Evolutionary conservation across 92 coral and sea anemone genomes (phyloP), one percentile per base, ranked within the genome.

Genomic region (Siderastrea radians): DNA sequence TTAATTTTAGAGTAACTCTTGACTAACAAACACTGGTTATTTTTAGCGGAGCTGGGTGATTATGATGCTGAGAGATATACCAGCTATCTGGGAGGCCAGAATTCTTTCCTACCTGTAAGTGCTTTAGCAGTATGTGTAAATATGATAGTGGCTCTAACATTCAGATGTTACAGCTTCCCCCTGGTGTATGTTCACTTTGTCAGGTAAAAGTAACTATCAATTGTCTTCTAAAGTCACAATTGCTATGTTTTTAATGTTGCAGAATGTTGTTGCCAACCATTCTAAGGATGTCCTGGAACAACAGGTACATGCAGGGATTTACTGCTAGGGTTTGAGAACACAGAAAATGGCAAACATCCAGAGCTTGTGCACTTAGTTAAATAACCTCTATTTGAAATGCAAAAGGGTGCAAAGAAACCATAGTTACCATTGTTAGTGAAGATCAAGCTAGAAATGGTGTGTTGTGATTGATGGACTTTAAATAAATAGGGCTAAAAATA

Each of bases 31-130:
- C 47, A 46, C 11, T 55, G 66, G 44, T 80, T 55, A 48, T 84
- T 80, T 60, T 17, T 78, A 98, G 99, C 96, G 73, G 99, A 98
- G 68, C 85, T 96, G 82, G 99, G 99, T 49, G 98, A 95, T 75
- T 91, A 89, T 90, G 91, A 78, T 55, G 94, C 91, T 66, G 91
- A 87, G 75, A 92, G 59, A 55, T 88, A 85, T 72, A 53, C 17
- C 17, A 84, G 85, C 72, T 89, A 90, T 57, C 77, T 92, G 46
- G 85, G 84, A 83, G 93, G 88, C 73, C 90, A 86, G 82, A 92
- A 81, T 63, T 77, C 94, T 57, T 86, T 95, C 38, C 97, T 98
- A 59, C 84, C 68, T 71, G 99, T 97, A 92, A 87, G 91, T 86
- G 38, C 49, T n/a, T 49, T 4, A 3, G 14, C 7, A 6, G 0